Base-by-base conservation (phyloP, 2,888 invertebrate genomes). In the Odiellus spinosus region DNA sequence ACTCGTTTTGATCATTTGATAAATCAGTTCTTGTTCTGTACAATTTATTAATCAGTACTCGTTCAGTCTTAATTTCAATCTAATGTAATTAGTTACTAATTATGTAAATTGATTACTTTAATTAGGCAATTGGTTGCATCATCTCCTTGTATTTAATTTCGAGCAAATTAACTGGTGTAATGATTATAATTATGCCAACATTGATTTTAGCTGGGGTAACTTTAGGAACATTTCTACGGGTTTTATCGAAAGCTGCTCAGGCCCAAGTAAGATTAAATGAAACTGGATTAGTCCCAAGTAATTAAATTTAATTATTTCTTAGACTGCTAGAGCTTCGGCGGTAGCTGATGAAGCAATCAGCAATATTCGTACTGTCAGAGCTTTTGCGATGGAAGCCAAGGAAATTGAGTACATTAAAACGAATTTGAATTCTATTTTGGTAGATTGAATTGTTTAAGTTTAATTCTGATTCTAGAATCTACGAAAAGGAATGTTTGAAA, bases 341-440 rank as follows among this genome's bases (percentile, higher is more conserved):
- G 80, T 91, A 34, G 88, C 88, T 12, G 90, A 91, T 64, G 95
- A 95, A 68, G 90, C 91, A 2, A 72, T 96, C 47, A 77, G 84
- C 34, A 95, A 95, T 67, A 82, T 96, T 55, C 73, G 90, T 43
- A 95, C 93, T 1, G 95, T 96, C 1, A 72, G 91, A 55, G 83
- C 91, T 12, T 91, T 93, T 70, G 90, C 90, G 0, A 88, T 87
- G 70, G 95, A 96, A 65, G 76, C 79, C 48, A 76, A 77, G 51
- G 95, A 95, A 65, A 70, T 73, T 53, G 72, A 74, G 67, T 67
- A 55, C 56, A 61, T 8, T 26, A 4, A 26, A 26, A 26, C 26
- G 8, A 8, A n/a, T n/a, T n/a, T n/a, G n/a, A n/a, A n/a, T n/a
- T n/a, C n/a, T n/a, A 26, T 26, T 26, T 26, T 6, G 8, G 26